These are phyloP conservation scores for Rapana venosa DNA, from an alignment of 2,888 invertebrate genomes.

Conservation along the genomic window DNA sequence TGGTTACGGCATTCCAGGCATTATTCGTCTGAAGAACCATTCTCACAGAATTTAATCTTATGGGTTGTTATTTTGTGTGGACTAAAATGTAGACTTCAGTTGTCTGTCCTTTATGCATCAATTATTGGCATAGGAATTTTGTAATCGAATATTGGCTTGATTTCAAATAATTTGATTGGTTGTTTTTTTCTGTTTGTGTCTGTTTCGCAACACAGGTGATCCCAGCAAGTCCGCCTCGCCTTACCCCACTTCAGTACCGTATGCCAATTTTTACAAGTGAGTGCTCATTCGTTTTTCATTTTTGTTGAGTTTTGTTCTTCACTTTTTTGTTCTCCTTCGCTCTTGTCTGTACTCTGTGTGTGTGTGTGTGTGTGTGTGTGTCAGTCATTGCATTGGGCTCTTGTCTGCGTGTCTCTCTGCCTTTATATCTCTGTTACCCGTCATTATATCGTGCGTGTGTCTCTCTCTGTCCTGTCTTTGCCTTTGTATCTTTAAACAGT, in stretches of 20 bases:
- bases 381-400: too few species aligned
- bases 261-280: conserved; percentile 50
- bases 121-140: too few species aligned
- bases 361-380: background rate
- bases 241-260: conserved; percentile 43
- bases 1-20: too few species aligned
- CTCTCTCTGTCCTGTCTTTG: background rate
- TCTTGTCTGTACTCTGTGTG: background rate
- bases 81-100: too few species aligned
- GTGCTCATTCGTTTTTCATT: background rate
- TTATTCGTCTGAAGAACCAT: too few species aligned
- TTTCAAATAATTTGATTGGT: background rate
- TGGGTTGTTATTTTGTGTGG: too few species aligned
- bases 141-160: too few species aligned
- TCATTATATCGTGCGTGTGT: background rate
- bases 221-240: conserved; percentile 46
- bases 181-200: background rate
- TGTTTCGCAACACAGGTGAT: conserved; percentile 39
- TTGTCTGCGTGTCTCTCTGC: background rate
- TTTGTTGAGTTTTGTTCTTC: background rate
- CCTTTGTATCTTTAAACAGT: background rate
- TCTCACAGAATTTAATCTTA: too few species aligned
- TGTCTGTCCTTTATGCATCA: too few species aligned
- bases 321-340: background rate
- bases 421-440: background rate